phyloP scores from a whole-genome alignment of 2,797 vertebrate species.

The Intellagama lesueurii region DNA sequence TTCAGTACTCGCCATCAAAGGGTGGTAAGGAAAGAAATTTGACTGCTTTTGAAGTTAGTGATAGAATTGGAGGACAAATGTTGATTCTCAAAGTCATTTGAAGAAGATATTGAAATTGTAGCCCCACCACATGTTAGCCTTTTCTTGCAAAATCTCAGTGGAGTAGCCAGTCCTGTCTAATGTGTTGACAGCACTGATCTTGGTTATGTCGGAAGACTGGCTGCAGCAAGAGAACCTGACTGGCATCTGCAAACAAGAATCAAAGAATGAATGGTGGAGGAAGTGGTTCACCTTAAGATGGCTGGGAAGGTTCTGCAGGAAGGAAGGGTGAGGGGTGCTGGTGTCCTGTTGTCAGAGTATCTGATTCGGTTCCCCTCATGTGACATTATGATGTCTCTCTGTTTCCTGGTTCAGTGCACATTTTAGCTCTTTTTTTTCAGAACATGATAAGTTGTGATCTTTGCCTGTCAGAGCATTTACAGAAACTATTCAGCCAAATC shows the following conservation, averaged over 20 bases:
- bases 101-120: not conserved
- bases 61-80: not conserved
- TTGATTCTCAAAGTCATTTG: not conserved
- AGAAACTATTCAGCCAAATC: not conserved
- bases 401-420: not conserved
- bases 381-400: not conserved
- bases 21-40: not conserved
- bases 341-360: not conserved
- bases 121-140: not conserved
- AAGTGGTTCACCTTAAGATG: not conserved
- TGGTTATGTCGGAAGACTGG: not conserved
- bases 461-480: not conserved
- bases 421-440: not conserved
- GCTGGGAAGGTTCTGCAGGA: not conserved
- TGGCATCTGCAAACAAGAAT: not conserved
- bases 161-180: not conserved
- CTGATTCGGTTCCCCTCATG: not conserved
- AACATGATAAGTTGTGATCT: not conserved
- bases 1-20: not conserved
- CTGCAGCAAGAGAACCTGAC: not conserved
- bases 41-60: not conserved
- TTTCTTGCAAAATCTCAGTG: not conserved
- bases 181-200: not conserved
- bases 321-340: not conserved
- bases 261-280: not conserved